phyloP scores from a whole-genome alignment of 2,888 invertebrate genomes.

The Drosophila nigricruria region DNA sequence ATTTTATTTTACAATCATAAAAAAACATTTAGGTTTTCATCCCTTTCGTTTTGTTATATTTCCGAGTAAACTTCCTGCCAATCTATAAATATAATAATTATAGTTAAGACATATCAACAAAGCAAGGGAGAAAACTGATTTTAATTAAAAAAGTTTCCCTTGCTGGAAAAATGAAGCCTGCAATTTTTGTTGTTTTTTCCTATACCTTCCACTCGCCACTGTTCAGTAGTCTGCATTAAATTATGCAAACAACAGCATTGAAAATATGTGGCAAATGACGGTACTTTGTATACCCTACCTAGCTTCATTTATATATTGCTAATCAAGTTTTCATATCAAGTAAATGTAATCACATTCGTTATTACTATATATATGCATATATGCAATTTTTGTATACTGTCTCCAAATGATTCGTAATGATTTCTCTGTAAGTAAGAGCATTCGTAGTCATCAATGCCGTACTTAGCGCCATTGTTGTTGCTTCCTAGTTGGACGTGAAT shows the following conservation, averaged over 20 bases:
- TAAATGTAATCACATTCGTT: not conserved
- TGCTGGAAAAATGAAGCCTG: not conserved
- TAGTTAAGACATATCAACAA: constrained; percentile 1
- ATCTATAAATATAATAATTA: constrained; percentile 8
- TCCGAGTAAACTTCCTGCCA: not conserved
- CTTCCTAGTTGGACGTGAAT: not conserved
- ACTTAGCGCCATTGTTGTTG: not conserved
- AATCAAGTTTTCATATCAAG: not conserved
- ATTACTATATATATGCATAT: not conserved
- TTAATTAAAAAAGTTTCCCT: constrained; percentile 39
- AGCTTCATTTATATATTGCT: not conserved
- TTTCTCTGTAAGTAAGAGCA: not conserved
- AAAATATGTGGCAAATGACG: not conserved
- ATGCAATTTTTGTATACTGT: too few relatives aligned
- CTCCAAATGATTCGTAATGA: too few relatives aligned
- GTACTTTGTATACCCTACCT: constrained; percentile 6
- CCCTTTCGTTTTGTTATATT: not conserved
- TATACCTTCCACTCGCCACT: not conserved
- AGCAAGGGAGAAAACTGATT: not conserved
- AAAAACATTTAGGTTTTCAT: not conserved
- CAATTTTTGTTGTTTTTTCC: not conserved
- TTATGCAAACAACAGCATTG: not conserved
- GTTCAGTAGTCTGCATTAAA: constrained; percentile 12
- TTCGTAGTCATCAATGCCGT: not conserved
- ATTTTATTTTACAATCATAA: not conserved